Evolutionary conservation across 1,140 invertebrate species (phyloP).

Genomic region (Lordiphosa mommai): DNA sequence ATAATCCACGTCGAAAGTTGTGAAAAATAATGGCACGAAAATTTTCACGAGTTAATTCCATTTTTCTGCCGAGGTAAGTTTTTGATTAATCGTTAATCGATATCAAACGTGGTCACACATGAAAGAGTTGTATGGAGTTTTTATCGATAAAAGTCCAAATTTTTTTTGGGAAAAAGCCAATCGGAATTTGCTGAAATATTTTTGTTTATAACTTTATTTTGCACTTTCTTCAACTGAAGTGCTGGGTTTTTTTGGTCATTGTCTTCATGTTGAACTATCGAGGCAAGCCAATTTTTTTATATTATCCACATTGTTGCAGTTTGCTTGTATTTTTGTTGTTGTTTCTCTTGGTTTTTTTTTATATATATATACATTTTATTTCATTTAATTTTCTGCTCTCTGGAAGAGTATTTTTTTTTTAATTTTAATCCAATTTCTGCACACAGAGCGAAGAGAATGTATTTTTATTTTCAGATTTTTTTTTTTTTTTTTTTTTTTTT

Average conservation of each 20-base stretch:
- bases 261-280: not conserved
- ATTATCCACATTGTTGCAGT: constrained; percentile 40
- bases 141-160: too few relatives aligned
- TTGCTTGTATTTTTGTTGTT: constrained; percentile 23
- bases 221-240: too few relatives aligned
- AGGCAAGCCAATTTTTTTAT: not conserved
- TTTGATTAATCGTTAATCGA: too few relatives aligned
- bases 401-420: constrained; percentile 27
- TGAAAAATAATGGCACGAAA: too few relatives aligned
- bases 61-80: too few relatives aligned
- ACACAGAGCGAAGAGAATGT: constrained; percentile 29
- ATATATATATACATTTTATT: constrained; percentile 30
- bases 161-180: too few relatives aligned
- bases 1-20: too few relatives aligned
- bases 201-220: too few relatives aligned
- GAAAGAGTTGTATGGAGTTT: too few relatives aligned
- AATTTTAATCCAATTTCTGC: constrained; percentile 69
- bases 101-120: too few relatives aligned
- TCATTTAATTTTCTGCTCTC: constrained; percentile 39
- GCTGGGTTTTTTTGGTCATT: not conserved
- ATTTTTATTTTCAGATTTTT: constrained; percentile 39
- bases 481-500: constrained; percentile 35
- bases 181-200: too few relatives aligned
- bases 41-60: too few relatives aligned
- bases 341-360: constrained; percentile 26